Evolutionary conservation across 2,113 vertebrate species (phyloP).

Genomic region (Charadrius vociferus): DNA sequence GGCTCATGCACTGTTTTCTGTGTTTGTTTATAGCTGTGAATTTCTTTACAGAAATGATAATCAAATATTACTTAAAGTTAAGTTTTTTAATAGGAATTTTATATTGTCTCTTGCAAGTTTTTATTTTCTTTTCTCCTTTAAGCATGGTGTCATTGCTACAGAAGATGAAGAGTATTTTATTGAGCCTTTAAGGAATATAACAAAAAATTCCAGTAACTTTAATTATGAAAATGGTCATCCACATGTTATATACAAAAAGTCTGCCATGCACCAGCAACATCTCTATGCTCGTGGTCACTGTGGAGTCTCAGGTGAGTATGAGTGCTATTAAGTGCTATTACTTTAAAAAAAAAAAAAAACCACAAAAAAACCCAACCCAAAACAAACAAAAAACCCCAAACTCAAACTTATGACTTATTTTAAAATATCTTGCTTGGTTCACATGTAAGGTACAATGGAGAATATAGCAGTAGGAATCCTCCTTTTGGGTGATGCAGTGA

Average conservation of each 20-base stretch:
- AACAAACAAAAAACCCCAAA: background rate
- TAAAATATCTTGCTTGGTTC: background rate
- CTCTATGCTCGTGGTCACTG: conserved; percentile 88
- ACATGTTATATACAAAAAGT: conserved; percentile 99
- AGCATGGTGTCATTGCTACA: conserved; percentile 98
- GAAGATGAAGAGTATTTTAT: conserved; percentile 99
- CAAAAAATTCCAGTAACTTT: conserved; percentile 85
- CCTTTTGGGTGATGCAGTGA: background rate
- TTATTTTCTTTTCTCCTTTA: conserved; percentile 55
- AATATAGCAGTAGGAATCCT: background rate
- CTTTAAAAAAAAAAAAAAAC: background rate
- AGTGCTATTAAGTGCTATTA: background rate
- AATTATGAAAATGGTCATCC: conserved; percentile 90
- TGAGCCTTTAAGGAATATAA: conserved; percentile 95
- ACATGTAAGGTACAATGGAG: background rate
- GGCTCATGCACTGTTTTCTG: background rate
- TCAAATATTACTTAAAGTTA: background rate
- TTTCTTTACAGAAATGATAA: background rate
- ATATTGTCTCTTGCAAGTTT: background rate
- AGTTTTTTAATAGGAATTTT: background rate
- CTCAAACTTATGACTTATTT: background rate
- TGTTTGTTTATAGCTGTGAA: background rate
- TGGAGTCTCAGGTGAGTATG: conserved; percentile 86
- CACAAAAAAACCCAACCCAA: too few species aligned
- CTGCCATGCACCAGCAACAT: conserved; percentile 86